A percentile compares a stretch with the other conserved stretches of the same genome.
Conservation (phyloP, 2,113 vertebrate genomes). For the Apaloderma vittatum region DNA sequence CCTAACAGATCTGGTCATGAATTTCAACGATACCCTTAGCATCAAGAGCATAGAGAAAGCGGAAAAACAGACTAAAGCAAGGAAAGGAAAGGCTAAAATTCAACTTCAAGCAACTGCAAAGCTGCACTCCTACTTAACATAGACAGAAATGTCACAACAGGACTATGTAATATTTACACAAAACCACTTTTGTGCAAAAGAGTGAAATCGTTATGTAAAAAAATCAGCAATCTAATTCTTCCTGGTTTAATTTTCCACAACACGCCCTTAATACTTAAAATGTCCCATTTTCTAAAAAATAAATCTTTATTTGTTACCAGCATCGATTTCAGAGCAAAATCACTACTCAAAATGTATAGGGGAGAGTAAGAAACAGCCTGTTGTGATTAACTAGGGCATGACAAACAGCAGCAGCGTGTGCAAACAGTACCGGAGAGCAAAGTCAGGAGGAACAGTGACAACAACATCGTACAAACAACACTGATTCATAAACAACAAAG, state of each 20-base stretch:
- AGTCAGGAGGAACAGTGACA: constrained; percentile 41
- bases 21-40: background rate
- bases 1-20: background rate
- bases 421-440: constrained; percentile 12
- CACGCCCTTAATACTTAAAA: background rate
- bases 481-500: constrained; percentile 19
- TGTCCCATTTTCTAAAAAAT: background rate
- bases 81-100: background rate
- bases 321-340: background rate
- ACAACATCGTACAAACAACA: constrained; percentile 23
- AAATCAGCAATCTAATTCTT: background rate
- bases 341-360: background rate
- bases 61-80: background rate
- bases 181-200: background rate
- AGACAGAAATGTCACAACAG: background rate
- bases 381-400: constrained; percentile 56
- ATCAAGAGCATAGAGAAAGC: background rate
- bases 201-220: background rate
- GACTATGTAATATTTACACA: background rate
- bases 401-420: constrained; percentile 48
- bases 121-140: background rate
- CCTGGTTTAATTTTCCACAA: background rate
- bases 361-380: background rate
- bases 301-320: background rate
- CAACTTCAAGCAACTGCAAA: background rate